Base-by-base conservation (phyloP, 2,113 vertebrate species). In the Probosciger aterrimus region DNA sequence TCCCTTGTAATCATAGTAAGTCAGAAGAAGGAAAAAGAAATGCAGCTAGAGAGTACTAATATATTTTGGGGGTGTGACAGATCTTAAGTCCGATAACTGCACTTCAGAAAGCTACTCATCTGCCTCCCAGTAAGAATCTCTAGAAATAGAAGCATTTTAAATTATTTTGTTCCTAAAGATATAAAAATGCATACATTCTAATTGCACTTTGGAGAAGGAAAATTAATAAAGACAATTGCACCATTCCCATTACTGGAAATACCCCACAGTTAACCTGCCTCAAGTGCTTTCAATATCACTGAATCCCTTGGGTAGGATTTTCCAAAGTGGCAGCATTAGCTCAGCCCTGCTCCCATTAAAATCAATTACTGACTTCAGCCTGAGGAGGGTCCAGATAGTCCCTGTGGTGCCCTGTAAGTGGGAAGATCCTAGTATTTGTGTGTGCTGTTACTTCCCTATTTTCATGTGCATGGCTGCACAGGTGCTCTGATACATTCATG, bases 261-360 rank as follows among this genome's bases (percentile, higher is more conserved):
- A 86, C 73, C 93, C 55, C 31, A 47, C 77, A 82, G 74, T 88
- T 95, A 93, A 76, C 90, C 69, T 94, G 88, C 90, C 82, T 83
- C 76, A 22, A 71, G 92, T 88, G 92, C 80, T 95, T 95, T 88
- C 71, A 83, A 3, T 88, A 93, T 81, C 79, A 86, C 57, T n/a
- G 64, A 95, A 90, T 95, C 92, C 95, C 92, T 50, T 90, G 96
- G 82, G 95, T 88, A 83, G 86, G 86, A 94, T 96, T 93, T 96
- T 96, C 95, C 88, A 92, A 83, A 96, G 90, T 82, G 76, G 82
- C 88, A 91, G 73, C 76, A 91, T 94, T 95, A 93, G 81, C 90
- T 90, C 80, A 88, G 86, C 57, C 80, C 55, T 57, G 57, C 62
- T 96, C 65, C 82, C 88, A 88, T 93, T 97, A 96, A 94, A 97